phyloP scores from a whole-genome alignment of 2,888 invertebrate species.

The Ptychoptera albimana region DNA sequence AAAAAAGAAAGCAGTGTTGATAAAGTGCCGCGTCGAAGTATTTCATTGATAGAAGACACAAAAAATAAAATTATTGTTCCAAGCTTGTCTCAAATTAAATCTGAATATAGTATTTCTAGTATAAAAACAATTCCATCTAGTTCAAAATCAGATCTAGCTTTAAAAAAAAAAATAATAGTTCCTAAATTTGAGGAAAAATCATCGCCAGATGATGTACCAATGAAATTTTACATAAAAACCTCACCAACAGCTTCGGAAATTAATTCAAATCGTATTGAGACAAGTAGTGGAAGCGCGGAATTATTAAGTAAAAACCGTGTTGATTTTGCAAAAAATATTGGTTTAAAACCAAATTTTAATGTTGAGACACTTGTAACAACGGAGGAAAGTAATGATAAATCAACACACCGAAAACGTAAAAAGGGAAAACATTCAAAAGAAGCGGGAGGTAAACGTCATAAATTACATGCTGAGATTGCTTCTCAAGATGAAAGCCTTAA shows the following conservation, averaged over 20 bases:
- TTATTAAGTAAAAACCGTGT: constrained; percentile 12
- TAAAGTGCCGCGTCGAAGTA: neutral
- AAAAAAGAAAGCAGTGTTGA: neutral
- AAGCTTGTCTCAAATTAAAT: constrained; percentile 3
- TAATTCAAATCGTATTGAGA: constrained; percentile 11
- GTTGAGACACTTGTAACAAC: constrained; percentile 14
- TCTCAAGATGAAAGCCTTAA: constrained; percentile 12
- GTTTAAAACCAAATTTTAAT: constrained; percentile 24
- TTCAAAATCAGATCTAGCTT: constrained; percentile 15
- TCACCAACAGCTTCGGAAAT: constrained; percentile 1
- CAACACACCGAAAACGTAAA: constrained; percentile 36
- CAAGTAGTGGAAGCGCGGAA: constrained; percentile 4
- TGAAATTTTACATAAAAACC: neutral
- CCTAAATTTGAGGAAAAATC: constrained; percentile 16
- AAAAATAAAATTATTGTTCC: neutral
- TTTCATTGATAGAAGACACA: neutral
- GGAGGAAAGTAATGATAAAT: constrained; percentile 8
- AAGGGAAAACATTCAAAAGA: constrained; percentile 39
- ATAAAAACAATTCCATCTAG: constrained; percentile 24
- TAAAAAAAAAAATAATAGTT: constrained; percentile 15
- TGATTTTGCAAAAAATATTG: constrained; percentile 28
- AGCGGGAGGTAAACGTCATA: constrained; percentile 33
- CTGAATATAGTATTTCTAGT: constrained; percentile 20
- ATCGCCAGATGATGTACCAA: constrained; percentile 4
- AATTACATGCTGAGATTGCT: constrained; percentile 38